Evolutionary conservation across 2,113 vertebrate species (phyloP), one percentile per base, ranked within the genome.

Genomic region (Limanda limanda): DNA sequence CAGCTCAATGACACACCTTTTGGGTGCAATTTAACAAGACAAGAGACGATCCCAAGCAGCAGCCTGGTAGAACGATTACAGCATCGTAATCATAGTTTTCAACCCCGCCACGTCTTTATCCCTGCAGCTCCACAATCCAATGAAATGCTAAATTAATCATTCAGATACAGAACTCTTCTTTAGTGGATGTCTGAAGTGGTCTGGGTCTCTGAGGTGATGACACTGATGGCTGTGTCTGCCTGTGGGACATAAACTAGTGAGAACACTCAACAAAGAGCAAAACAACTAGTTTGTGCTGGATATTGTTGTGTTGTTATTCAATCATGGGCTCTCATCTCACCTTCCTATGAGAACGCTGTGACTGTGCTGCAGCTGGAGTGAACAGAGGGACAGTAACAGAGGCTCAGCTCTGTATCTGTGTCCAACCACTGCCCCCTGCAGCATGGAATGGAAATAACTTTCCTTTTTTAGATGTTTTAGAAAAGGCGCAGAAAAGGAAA

Each of bases 401-500:
- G 25, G 18, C n/a, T 59, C 18, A 11, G 54, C 31, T 71, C 64
- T 58, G 51, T 1, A 74, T 85, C 37, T 64, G 31, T 89, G 89
- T 78, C 81, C 66, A 76, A 73, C 81, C 91, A 91, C 82, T 90
- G 85, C 92, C 91, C 92, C 91, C 93, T 93, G 78, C 85, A 88
- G 92, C 20, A 66, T 35, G 0, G 1, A 20, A 48, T 9, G 14
- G 63, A 48, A 12, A 56, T 52, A 21, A 17, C 27, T 25, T 12
- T 3, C 5, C 23, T 24, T 14, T 57, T 23, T 56, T 56, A 24
- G 57, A 18, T 8, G 1, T 25, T 42, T 42, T 42, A 42, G 11
- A 42, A 42, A 42, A 42, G 11, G 56, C 15, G 56, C 56, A 57
- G 51, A 52, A n/a, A 52, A 52, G 55, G 23, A 23, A 25, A 13